Evolutionary conservation across 2,797 vertebrate genomes (phyloP).

Genomic region (Lacerta bilineata): DNA sequence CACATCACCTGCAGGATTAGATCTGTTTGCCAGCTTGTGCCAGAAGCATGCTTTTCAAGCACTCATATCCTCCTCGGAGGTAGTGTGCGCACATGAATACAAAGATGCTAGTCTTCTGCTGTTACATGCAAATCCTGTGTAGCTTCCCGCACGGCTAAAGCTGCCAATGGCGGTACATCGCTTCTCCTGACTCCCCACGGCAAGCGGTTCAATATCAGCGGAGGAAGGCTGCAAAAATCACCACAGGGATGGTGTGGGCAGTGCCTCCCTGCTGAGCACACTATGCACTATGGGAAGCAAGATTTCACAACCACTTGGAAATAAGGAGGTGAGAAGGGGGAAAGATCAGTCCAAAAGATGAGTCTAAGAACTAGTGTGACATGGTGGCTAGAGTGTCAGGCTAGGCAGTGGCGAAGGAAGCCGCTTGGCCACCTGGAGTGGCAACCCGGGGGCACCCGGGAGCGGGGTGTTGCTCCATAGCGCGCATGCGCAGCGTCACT

Average conservation of each 20-base stretch:
- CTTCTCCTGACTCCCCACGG: not conserved
- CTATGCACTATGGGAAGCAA: not conserved
- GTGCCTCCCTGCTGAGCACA: too few relatives aligned
- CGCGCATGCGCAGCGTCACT: too few relatives aligned
- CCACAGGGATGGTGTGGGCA: not conserved
- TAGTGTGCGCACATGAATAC: constrained; percentile 26
- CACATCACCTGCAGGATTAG: constrained; percentile 48
- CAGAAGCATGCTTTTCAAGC: constrained; percentile 38
- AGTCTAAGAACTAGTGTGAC: not conserved
- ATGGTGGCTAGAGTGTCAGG: too few relatives aligned
- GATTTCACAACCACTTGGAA: not conserved
- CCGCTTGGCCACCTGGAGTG: too few relatives aligned
- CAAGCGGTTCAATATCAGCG: not conserved
- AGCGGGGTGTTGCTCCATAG: too few relatives aligned
- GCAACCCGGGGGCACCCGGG: too few relatives aligned
- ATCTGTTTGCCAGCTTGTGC: constrained; percentile 39
- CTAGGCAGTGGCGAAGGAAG: too few relatives aligned
- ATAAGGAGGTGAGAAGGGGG: not conserved
- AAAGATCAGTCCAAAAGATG: too few relatives aligned
- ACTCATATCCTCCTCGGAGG: constrained; percentile 28
- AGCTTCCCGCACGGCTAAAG: not conserved
- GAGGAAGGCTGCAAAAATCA: not conserved
- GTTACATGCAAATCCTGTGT: not conserved
- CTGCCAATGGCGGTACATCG: not conserved
- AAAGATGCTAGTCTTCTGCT: not conserved